Percentiles rank a stretch among this genome's conserved stretches.
These are phyloP conservation scores for Aphidius colemani DNA, from an alignment of 2,888 invertebrate species.

Conservation along the genomic window DNA sequence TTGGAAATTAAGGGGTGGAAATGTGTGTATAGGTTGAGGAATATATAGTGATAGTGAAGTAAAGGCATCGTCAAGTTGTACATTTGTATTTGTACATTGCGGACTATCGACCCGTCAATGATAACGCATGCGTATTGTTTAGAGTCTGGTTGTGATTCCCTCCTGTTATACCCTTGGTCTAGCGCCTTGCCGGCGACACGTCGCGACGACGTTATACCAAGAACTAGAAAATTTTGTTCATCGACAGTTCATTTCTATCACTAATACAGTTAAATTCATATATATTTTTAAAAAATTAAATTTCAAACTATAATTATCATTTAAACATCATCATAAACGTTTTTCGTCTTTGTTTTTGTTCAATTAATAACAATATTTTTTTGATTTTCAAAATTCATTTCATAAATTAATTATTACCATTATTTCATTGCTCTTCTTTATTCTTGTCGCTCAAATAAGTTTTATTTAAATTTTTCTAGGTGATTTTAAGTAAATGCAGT, in stretches of 20 bases:
- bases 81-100: conserved; percentile 42
- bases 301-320: no score
- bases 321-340: no score
- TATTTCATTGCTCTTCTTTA: no score
- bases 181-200: conserved; percentile 56
- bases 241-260: conserved; percentile 19
- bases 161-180: conserved; percentile 24
- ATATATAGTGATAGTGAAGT: not conserved
- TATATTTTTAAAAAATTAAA: no score
- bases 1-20: not conserved
- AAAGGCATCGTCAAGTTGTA: not conserved
- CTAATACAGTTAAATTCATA: conserved; percentile 17
- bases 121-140: conserved; percentile 47
- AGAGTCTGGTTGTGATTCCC: conserved; percentile 31
- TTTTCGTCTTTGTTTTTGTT: no score
- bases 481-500: no score
- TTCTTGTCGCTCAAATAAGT: no score
- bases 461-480: no score
- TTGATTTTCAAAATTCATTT: not conserved
- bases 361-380: no score
- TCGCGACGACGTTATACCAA: conserved; percentile 31
- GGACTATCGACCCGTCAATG: conserved; percentile 56
- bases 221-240: conserved; percentile 21
- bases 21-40: not conserved
- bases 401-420: not conserved